Percentiles rank a stretch among this genome's conserved stretches.
These are phyloP conservation scores for Takifugu flavidus DNA, from an alignment of 2,113 vertebrate genomes.

Conservation along the genomic window DNA sequence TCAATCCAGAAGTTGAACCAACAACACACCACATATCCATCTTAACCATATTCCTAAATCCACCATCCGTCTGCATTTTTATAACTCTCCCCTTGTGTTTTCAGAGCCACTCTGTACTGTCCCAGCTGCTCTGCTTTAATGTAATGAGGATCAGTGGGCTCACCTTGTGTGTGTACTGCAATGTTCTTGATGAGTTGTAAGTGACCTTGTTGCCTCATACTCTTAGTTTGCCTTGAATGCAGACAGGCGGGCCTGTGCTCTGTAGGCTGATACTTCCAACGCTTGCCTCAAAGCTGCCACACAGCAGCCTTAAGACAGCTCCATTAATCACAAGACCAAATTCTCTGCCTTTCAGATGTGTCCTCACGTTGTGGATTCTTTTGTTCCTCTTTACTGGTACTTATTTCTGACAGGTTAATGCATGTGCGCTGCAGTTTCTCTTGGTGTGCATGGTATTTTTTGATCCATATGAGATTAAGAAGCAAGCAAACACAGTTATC, in stretches of 20 bases:
- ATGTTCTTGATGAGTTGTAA: constrained; percentile 29
- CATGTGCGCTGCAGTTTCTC: constrained; percentile 7
- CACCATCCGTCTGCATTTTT: background rate
- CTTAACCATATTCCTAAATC: background rate
- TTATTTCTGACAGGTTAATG: constrained; percentile 3
- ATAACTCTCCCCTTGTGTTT: constrained; percentile 1
- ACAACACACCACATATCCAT: background rate
- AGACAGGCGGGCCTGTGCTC: constrained; percentile 27
- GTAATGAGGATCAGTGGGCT: background rate
- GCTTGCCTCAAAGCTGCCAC: constrained; percentile 43
- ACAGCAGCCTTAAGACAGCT: constrained; percentile 43
- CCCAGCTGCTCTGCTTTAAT: background rate
- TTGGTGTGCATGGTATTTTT: constrained; percentile 11
- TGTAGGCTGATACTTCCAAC: constrained; percentile 12
- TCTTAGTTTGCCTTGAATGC: constrained; percentile 25
- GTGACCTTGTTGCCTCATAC: constrained; percentile 53
- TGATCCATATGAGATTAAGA: constrained; percentile 15
- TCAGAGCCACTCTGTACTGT: background rate
- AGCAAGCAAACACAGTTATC: background rate
- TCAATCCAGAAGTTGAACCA: constrained; percentile 18
- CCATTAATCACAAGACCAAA: constrained; percentile 47
- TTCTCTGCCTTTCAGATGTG: constrained; percentile 31
- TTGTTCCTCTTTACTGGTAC: background rate
- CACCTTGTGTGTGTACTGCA: constrained; percentile 1
- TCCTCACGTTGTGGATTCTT: constrained; percentile 2